Percentiles rank a stretch among this genome's conserved stretches.
Conservation (phyloP, 30 jellyfish, hydroid and myxozoan genomes). For the Chrysaora quinquecirrha region DNA sequence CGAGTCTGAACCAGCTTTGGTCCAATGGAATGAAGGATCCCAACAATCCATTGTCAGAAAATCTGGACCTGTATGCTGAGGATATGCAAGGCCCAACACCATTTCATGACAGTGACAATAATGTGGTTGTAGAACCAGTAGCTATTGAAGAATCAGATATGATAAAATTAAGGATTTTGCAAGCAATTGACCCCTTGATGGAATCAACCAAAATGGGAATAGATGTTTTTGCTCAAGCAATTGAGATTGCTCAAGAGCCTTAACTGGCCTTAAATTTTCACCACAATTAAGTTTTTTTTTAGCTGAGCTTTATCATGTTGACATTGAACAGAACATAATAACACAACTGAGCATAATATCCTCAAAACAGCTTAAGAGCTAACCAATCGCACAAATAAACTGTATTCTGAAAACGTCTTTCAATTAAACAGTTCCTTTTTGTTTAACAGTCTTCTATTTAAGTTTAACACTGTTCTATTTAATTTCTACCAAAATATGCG, state of each 20-base stretch:
- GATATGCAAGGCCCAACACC: constrained; percentile 10
- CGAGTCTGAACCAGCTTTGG: not conserved
- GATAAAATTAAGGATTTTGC: too few relatives aligned
- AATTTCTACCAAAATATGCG: not conserved
- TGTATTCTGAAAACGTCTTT: not conserved
- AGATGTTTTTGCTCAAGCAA: too few relatives aligned
- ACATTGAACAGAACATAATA: too few relatives aligned
- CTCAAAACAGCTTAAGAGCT: constrained; percentile 4
- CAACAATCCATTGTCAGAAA: not conserved
- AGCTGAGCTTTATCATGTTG: too few relatives aligned
- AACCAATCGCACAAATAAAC: not conserved
- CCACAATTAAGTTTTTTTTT: too few relatives aligned
- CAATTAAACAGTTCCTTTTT: not conserved
- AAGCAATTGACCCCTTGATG: too few relatives aligned
- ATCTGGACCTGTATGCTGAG: constrained; percentile 4
- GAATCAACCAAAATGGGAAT: not conserved
- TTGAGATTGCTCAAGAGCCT: not conserved
- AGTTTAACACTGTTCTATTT: too few relatives aligned
- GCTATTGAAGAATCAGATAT: too few relatives aligned
- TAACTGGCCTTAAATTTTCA: not conserved
- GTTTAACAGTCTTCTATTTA: not conserved
- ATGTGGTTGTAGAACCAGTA: too few relatives aligned
- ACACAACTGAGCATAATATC: too few relatives aligned
- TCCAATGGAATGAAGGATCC: not conserved
- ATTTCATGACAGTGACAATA: not conserved